Evolutionary conservation across 2,797 vertebrate species (phyloP), one percentile per base, ranked within the genome.

Genomic region (Sternotherus odoratus): DNA sequence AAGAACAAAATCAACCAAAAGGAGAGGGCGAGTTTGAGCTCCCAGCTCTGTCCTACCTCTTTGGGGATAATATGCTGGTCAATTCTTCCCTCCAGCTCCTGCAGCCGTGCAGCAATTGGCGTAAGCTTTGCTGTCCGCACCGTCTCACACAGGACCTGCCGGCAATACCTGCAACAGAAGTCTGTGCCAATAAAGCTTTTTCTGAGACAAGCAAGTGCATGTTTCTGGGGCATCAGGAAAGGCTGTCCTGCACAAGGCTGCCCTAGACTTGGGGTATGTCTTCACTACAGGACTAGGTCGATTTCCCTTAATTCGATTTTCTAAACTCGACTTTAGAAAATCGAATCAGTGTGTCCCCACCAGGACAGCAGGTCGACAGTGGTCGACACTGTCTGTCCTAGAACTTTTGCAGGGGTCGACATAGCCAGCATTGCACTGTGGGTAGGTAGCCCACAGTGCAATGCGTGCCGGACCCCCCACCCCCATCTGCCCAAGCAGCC

Each of bases 111-210:
- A 53, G 99, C 99, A 83, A 99, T 82, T 3, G 99, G 99, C 49
- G 99, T 99, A 79, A 99, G 98, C 97, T 99, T 99, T 87, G 99
- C 98, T 2, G 98, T 99, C 91, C 99, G 98, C 94, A 99, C 99
- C 0, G 99, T 99, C 98, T 99, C 99, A 53, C 98, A 99, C 66
- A 99, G 98, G 19, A 99, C 98, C 88, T 99, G 99, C 86, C 98
- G 98, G 95, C 99, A 99, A 97, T 99, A 99, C 95, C 99, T 99
- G 96, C 95, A 97, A 48, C 49, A 88, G 12, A 86, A 92, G 50
- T 72, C 8, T 3, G 33, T 23, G 72, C 93, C 53, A 95, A 79
- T 24, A 49, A 83, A 21, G 12, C 56, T 78, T 60, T 81, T 69
- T 48, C 49, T 77, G 57, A 85, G 28, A 90, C 50, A 91, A 77